A percentile compares a stretch with the other conserved stretches of the same genome.
These are phyloP conservation scores for Lordiphosa andalusiaca DNA, from an alignment of 2,888 invertebrate genomes.

Conservation along the genomic window DNA sequence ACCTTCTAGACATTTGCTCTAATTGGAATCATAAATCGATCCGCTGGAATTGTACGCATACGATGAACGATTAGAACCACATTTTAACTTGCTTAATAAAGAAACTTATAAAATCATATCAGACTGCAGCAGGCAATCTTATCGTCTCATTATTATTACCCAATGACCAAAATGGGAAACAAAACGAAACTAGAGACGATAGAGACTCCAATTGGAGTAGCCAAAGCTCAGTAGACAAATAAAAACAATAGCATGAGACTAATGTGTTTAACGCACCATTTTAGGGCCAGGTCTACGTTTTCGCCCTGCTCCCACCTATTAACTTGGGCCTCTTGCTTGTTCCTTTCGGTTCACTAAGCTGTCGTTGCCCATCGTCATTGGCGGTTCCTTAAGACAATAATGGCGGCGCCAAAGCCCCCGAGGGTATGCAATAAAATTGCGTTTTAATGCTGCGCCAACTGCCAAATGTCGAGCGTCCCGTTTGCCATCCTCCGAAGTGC, in stretches of 20 bases:
- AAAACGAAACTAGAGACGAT: conserved; percentile 8
- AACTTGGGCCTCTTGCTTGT: conserved; percentile 25
- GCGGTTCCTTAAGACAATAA: conserved; percentile 59
- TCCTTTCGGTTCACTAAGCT: conserved; percentile 23
- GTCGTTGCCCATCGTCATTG: conserved; percentile 41
- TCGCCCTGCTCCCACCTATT: conserved; percentile 25
- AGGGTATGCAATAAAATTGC: conserved; percentile 70
- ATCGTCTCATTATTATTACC: conserved; percentile 57
- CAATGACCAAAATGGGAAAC: conserved; percentile 41
- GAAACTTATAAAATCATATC: conserved; percentile 56
- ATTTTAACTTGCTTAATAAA: conserved; percentile 13
- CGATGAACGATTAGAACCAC: no score
- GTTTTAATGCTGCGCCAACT: conserved; percentile 62
- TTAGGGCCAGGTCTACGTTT: conserved; percentile 9
- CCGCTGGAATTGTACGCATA: no score
- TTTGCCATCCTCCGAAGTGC: conserved; percentile 27
- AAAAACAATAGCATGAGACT: conserved; percentile 55
- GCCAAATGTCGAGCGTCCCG: conserved; percentile 41
- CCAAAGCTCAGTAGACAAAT: conserved; percentile 42
- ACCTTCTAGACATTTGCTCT: no score
- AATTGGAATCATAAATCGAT: no score
- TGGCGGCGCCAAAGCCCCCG: conserved; percentile 43
- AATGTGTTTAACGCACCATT: conserved; percentile 53
- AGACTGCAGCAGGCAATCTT: conserved; percentile 64
- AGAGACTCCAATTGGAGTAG: conserved; percentile 51